Conservation (phyloP, 2,113 vertebrate species). For the Bubalus kerabau region DNA sequence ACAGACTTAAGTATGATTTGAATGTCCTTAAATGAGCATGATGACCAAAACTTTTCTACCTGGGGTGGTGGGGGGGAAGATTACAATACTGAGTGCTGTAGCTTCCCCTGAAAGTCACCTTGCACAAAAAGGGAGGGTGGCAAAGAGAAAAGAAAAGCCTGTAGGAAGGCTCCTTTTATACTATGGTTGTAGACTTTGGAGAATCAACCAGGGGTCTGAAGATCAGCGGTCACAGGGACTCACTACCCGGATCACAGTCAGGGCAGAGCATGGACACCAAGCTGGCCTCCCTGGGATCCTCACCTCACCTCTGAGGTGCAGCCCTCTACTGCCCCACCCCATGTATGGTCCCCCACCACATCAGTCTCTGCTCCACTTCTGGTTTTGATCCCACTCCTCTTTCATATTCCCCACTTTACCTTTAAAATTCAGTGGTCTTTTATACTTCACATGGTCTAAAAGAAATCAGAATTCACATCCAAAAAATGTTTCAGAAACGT, state of each 20-base stretch:
- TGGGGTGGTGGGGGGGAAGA: background rate
- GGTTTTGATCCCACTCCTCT: background rate
- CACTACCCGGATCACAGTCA: background rate
- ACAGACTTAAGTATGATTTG: background rate
- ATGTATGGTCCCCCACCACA: fast-evolving
- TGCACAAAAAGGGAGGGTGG: background rate
- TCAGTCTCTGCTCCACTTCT: background rate
- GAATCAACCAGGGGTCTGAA: background rate
- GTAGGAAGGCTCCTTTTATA: background rate
- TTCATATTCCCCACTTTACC: background rate
- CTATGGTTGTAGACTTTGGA: background rate
- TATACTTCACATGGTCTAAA: background rate
- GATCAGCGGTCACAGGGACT: background rate
- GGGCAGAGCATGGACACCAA: fast-evolving
- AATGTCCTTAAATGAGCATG: background rate
- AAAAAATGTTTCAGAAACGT: background rate
- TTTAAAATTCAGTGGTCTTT: background rate
- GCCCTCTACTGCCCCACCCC: fast-evolving
- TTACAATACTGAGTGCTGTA: background rate
- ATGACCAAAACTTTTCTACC: background rate
- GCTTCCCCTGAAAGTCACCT: background rate
- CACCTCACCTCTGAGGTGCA: background rate
- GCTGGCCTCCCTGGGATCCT: background rate
- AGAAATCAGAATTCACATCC: background rate
- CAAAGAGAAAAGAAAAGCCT: background rate